These are phyloP conservation scores for Harlomillsia oculata DNA, from an alignment of 1,140 invertebrate species.

Conservation along the genomic window DNA sequence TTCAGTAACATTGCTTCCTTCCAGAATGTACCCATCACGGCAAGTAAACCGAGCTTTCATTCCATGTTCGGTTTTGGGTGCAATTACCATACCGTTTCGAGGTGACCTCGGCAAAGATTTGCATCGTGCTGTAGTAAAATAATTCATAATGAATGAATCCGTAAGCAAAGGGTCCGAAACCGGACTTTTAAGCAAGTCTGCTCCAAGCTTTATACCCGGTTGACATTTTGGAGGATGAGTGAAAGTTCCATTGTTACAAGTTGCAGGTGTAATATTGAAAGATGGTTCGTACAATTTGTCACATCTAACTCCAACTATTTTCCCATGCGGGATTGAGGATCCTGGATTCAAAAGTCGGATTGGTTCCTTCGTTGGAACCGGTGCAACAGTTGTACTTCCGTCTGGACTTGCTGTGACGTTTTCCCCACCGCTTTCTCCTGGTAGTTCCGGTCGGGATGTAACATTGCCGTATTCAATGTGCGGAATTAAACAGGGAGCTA, in stretches of 20 bases:
- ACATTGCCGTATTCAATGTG: constrained; percentile 29
- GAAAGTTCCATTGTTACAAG: constrained; percentile 93
- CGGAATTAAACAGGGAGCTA: constrained; percentile 31
- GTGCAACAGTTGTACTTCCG: constrained; percentile 19
- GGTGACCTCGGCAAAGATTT: constrained; percentile 77
- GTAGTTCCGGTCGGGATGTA: constrained; percentile 10
- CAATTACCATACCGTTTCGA: constrained; percentile 86
- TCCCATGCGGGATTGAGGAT: constrained; percentile 68
- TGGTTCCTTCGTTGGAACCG: constrained; percentile 39
- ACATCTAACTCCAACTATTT: constrained; percentile 73
- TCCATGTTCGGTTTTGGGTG: constrained; percentile 88
- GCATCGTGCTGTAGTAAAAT: constrained; percentile 54
- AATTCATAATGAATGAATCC: no score
- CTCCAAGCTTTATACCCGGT: no score
- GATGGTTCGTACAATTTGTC: constrained; percentile 70
- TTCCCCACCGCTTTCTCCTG: background rate
- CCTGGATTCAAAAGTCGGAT: constrained; percentile 40
- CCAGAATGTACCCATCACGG: constrained; percentile 75
- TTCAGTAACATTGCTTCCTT: constrained; percentile 60
- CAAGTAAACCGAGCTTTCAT: constrained; percentile 86
- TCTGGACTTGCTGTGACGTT: background rate
- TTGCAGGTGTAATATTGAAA: constrained; percentile 59
- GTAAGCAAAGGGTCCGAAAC: no score
- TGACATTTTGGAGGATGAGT: constrained; percentile 80
- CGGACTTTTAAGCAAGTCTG: no score